Base-by-base conservation (phyloP, 2,113 vertebrate species). In the Tetrax tetrax region DNA sequence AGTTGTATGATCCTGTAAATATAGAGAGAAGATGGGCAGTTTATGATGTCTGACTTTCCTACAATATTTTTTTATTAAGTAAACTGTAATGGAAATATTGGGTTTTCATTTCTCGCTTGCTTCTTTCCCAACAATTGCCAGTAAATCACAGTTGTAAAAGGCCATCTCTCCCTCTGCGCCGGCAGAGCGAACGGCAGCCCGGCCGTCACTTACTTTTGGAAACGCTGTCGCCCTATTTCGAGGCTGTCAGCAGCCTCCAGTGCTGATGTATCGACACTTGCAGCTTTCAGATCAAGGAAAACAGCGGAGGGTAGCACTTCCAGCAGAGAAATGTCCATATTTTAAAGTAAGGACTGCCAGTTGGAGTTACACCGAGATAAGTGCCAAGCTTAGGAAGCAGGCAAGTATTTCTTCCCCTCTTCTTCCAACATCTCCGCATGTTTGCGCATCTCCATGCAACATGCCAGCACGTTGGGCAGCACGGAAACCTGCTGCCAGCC, bases 131-230 rank as follows among this genome's bases (percentile, higher is more conserved):
- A 94, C 95, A 95, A 79, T 61, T 92, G 91, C 95, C 94, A 95
- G 96, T 96, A 97, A 97, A 97, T 97, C 97, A 97, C 87, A 93
- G 92, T 81, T 97, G 84, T 88, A 95, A 82, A 95, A 93, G 94
- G 95, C 96, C 61, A 56, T 79, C 86, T 82, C 45, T 57, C 74
- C 56, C 85, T 66, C 81, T 3, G 72, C 7, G 23, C 45, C 68
- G 85, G 56, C 81, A 82, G 70, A 14, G 84, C 87, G 72, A 75
- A 74, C 16, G 7, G 84, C 72, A 65, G 81, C 79, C 75, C 45
- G 81, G 75, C 88, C 93, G 83, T 90, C 87, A 77, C 95, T 92
- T 80, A 41, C 64, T 83, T 76, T 82, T 89, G 91, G 94, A 93
- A 94, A 91, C 50, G 48, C 48, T 23, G 38, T 29, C 20, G 7